These are phyloP conservation scores for Amphiprion ocellaris DNA, from an alignment of 2,113 vertebrate genomes.

Conservation along the genomic window DNA sequence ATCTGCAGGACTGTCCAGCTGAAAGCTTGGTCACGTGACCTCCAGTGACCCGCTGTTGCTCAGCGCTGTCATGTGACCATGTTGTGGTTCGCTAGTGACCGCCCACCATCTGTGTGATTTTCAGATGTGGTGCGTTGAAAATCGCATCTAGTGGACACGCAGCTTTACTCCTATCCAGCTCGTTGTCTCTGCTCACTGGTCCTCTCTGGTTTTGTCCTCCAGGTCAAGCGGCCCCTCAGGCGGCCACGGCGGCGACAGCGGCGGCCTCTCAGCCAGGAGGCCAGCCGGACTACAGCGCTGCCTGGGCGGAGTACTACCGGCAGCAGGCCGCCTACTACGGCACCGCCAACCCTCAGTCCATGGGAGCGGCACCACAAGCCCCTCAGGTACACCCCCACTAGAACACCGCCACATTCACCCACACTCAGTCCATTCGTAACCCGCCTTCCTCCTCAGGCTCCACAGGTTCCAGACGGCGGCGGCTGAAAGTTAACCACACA, in stretches of 20 bases:
- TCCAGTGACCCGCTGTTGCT: too few species aligned
- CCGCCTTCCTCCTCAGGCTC: conserved; percentile 71
- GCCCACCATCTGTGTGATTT: too few species aligned
- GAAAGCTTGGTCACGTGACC: too few species aligned
- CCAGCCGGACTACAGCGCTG: conserved; percentile 97
- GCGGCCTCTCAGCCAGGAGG: conserved; percentile 91
- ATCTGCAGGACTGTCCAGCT: too few species aligned
- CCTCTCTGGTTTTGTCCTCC: not conserved
- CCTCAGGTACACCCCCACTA: conserved; percentile 89
- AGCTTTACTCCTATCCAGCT: too few species aligned
- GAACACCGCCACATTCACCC: conserved; percentile 49
- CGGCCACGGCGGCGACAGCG: conserved; percentile 82
- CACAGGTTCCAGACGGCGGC: conserved; percentile 89
- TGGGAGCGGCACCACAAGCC: conserved; percentile 93
- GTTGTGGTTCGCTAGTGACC: too few species aligned
- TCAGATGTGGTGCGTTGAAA: too few species aligned
- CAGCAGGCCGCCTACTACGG: conserved; percentile 98
- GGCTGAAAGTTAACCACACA: conserved; percentile 87
- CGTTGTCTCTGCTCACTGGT: too few species aligned
- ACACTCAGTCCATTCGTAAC: conserved; percentile 64
- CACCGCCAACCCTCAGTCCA: conserved; percentile 93
- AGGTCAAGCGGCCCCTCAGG: conserved; percentile 87
- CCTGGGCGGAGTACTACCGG: conserved; percentile 98
- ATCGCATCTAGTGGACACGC: too few species aligned
- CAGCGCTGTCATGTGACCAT: too few species aligned